Percentiles rank a stretch among this genome's conserved stretches.
phyloP scores from a whole-genome alignment of 1,140 invertebrate species.

The Drosophila lacertosa region DNA sequence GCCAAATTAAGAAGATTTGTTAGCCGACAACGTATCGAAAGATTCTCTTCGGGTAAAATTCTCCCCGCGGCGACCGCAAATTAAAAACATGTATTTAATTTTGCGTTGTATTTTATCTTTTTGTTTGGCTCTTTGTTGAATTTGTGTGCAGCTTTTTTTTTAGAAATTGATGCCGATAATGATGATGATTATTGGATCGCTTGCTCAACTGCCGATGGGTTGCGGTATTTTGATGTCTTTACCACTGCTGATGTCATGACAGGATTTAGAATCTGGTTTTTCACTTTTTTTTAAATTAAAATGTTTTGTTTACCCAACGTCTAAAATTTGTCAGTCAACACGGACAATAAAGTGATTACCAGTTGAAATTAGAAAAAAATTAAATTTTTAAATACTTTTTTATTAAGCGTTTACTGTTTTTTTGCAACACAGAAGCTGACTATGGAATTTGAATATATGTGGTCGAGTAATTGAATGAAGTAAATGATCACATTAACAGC shows the following conservation, averaged over 20 bases:
- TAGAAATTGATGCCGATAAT: conserved; percentile 57
- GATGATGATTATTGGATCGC: conserved; percentile 53
- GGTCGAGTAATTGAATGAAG: too few relatives aligned
- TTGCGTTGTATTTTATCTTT: too few relatives aligned
- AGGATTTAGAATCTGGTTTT: conserved; percentile 63
- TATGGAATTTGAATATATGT: too few relatives aligned
- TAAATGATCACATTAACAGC: too few relatives aligned
- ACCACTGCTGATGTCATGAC: conserved; percentile 61
- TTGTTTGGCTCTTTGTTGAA: conserved; percentile 20
- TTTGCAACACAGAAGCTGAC: background rate
- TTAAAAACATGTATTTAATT: conserved; percentile 37
- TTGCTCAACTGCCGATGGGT: conserved; percentile 18
- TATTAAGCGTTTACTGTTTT: too few relatives aligned
- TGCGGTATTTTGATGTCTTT: conserved; percentile 28
- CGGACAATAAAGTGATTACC: conserved; percentile 6
- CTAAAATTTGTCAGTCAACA: conserved; percentile 24
- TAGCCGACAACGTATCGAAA: conserved; percentile 22
- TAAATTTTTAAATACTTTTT: too few relatives aligned
- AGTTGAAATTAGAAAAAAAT: background rate
- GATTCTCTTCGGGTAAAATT: conserved; percentile 34
- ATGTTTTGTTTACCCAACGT: conserved; percentile 25
- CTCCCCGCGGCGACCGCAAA: conserved; percentile 21
- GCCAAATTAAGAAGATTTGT: conserved; percentile 49
- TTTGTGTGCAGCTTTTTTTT: conserved; percentile 37
- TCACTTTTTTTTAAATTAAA: conserved; percentile 33